Percentiles rank a stretch among this genome's conserved stretches.
Evolutionary conservation across 2,797 vertebrate species (phyloP).

Genomic region (Melanotaenia parkinsoni): DNA sequence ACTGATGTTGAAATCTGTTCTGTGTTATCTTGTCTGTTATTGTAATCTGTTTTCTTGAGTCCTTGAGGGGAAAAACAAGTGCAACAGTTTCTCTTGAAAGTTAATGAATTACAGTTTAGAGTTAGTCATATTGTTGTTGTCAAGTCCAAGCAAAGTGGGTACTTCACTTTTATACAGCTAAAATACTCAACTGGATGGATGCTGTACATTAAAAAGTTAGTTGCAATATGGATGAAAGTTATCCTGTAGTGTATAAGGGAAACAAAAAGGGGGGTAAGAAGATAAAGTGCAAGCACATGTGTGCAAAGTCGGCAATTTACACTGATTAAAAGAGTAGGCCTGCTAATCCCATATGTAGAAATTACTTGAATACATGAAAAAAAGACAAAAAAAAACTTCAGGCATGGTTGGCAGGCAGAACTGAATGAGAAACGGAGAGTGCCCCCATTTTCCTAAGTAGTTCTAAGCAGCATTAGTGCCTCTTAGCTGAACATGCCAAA

Average conservation of each 20-base stretch:
- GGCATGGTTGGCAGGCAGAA: conserved; percentile 59
- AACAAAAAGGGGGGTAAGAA: not conserved
- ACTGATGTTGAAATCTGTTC: conserved; percentile 33
- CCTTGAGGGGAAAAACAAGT: conserved; percentile 41
- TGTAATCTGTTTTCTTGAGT: conserved; percentile 37
- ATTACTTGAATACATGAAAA: conserved; percentile 41
- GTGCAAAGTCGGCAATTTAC: conserved; percentile 54
- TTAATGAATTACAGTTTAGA: conserved; percentile 53
- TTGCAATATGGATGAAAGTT: conserved; percentile 7
- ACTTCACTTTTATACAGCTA: conserved; percentile 40
- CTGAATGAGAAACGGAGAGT: conserved; percentile 60
- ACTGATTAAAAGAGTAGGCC: conserved; percentile 58
- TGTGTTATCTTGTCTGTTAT: conserved; percentile 45
- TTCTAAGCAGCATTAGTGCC: conserved; percentile 79
- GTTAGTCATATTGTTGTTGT: conserved; percentile 41
- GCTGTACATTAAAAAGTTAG: conserved; percentile 23
- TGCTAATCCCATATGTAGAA: conserved; percentile 64
- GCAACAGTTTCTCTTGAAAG: conserved; percentile 51
- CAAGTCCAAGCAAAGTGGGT: conserved; percentile 12
- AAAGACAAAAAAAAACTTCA: conserved; percentile 43
- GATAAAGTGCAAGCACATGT: conserved; percentile 25
- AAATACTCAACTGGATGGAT: conserved; percentile 51
- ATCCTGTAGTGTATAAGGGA: conserved; percentile 11
- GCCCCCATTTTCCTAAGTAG: conserved; percentile 77
- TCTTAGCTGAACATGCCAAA: conserved; percentile 79